Conservation (phyloP, 2,888 invertebrate species). For the Mythimna impura region DNA sequence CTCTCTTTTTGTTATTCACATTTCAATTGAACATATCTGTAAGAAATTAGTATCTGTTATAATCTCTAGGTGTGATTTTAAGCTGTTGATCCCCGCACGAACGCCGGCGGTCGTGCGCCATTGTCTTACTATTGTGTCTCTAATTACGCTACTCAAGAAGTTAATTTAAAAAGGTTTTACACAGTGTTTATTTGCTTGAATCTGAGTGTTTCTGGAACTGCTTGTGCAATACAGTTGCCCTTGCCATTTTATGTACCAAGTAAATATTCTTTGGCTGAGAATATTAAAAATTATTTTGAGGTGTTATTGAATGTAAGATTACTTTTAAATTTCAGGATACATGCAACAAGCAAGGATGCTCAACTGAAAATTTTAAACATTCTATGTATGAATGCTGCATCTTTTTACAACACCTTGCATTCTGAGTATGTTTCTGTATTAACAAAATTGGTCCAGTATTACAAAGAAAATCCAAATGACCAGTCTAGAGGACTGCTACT, state of each 20-base stretch:
- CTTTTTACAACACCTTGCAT: slow-evolving; percentile 86
- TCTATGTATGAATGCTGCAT: slow-evolving; percentile 86
- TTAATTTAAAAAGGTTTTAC: too few species aligned
- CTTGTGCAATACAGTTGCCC: not conserved
- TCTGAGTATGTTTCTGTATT: slow-evolving; percentile 86
- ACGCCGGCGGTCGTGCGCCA: too few species aligned
- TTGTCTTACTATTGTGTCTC: too few species aligned
- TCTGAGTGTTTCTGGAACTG: too few species aligned
- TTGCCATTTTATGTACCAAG: not conserved
- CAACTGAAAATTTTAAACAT: slow-evolving; percentile 90
- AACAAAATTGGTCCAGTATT: slow-evolving; percentile 82
- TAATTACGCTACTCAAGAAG: too few species aligned
- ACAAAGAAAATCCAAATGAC: slow-evolving; percentile 71
- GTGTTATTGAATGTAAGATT: not conserved
- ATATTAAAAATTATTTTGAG: too few species aligned
- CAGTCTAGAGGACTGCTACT: slow-evolving; percentile 71
- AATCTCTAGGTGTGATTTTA: not conserved
- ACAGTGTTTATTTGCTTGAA: too few species aligned
- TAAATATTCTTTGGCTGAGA: too few species aligned
- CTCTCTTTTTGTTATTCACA: not conserved
- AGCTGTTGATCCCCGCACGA: too few species aligned
- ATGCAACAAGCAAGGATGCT: slow-evolving; percentile 87
- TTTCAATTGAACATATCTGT: not conserved
- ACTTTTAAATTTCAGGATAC: slow-evolving; percentile 81
- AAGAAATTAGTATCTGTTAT: not conserved